Conservation (phyloP, 2,888 invertebrate species). For the Monopis laevigella region DNA sequence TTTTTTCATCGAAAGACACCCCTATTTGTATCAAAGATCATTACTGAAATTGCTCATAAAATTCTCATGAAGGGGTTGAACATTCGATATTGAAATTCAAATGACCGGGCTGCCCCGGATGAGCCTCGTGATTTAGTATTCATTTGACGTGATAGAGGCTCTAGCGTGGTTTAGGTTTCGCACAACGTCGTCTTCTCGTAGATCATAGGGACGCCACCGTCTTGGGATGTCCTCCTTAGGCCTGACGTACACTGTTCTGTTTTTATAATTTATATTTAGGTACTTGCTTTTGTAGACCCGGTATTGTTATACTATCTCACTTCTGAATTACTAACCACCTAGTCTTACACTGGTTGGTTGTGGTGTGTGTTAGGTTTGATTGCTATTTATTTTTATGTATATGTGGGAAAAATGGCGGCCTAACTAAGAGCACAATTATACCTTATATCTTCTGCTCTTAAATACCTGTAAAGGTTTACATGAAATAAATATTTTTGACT, state of each 20-base stretch:
- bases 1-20: background rate
- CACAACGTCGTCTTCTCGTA: slow-evolving; percentile 64
- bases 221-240: slow-evolving; percentile 22
- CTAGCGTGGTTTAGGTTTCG: slow-evolving; percentile 64
- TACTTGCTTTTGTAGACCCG: no score
- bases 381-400: no score
- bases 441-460: no score
- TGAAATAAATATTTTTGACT: no score
- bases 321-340: no score
- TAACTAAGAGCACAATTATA: no score
- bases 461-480: no score
- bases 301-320: no score
- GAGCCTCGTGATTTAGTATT: slow-evolving; percentile 53
- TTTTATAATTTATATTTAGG: no score
- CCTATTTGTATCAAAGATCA: slow-evolving; percentile 5
- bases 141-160: slow-evolving; percentile 66
- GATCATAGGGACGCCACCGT: slow-evolving; percentile 42
- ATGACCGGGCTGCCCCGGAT: slow-evolving; percentile 34
- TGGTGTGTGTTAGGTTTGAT: no score
- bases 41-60: slow-evolving; percentile 18
- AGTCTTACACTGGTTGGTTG: no score
- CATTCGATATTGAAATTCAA: slow-evolving; percentile 60
- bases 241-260: slow-evolving; percentile 26
- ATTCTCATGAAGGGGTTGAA: slow-evolving; percentile 29
- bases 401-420: no score